Evolutionary conservation across 2,888 invertebrate genomes (phyloP).

Genomic region (Kryphioiulus occultus): DNA sequence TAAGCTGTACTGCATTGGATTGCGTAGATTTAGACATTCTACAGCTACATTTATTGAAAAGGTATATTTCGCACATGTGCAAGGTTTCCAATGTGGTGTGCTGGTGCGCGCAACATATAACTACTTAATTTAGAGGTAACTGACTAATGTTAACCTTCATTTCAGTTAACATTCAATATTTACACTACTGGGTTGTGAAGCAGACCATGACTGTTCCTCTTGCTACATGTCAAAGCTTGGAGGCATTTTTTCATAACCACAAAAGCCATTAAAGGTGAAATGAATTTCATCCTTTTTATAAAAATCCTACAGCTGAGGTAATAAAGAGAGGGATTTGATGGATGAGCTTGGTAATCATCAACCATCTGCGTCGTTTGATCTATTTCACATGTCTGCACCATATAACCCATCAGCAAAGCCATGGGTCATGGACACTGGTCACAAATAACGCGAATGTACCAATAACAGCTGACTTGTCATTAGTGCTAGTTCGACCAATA

Average conservation of each 20-base stretch:
- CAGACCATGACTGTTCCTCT: not conserved
- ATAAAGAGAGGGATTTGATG: not conserved
- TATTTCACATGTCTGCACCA: not conserved
- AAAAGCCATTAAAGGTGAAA: not conserved
- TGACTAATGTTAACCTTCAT: too few relatives aligned
- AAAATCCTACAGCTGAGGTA: not conserved
- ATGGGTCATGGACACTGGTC: not conserved
- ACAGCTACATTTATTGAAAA: too few relatives aligned
- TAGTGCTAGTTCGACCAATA: not conserved
- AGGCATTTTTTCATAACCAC: not conserved
- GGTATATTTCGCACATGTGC: too few relatives aligned
- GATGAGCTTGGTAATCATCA: constrained; percentile 1
- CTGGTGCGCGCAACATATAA: too few relatives aligned
- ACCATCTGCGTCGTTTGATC: not conserved
- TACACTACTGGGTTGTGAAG: not conserved
- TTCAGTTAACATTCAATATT: not conserved
- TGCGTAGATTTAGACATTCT: too few relatives aligned
- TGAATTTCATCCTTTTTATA: not conserved
- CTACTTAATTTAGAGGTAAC: too few relatives aligned
- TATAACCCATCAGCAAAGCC: not conserved
- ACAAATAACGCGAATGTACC: not conserved
- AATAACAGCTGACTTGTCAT: not conserved
- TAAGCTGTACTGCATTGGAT: too few relatives aligned
- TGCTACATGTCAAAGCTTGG: not conserved
- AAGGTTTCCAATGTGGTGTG: too few relatives aligned